A percentile compares a stretch with the other conserved stretches of the same genome.
phyloP scores from a whole-genome alignment of 2,797 vertebrate genomes.

The Triplophysa yarkandensis region DNA sequence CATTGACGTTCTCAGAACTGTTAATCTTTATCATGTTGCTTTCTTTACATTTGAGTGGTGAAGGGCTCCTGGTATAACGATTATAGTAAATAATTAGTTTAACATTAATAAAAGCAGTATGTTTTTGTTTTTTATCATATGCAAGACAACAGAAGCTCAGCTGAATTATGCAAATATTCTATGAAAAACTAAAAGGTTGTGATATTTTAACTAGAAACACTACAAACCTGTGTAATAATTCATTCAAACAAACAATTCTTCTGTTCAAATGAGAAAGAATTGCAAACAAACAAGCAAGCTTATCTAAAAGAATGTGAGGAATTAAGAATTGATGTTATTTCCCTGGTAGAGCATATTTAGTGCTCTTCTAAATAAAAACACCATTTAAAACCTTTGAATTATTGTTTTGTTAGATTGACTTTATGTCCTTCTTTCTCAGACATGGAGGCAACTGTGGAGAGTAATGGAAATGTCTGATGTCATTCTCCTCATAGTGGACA shows the following conservation, averaged over 20 bases:
- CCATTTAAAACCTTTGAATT: not conserved
- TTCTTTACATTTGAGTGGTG: not conserved
- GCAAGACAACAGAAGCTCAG: not conserved
- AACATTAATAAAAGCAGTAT: not conserved
- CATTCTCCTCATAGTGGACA: conserved; percentile 88
- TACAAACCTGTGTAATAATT: too few species aligned
- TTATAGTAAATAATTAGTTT: not conserved
- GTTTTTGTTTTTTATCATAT: not conserved
- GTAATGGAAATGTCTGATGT: conserved; percentile 95
- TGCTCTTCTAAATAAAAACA: not conserved
- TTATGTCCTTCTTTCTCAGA: conserved; percentile 69
- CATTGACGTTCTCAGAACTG: not conserved
- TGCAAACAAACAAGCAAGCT: not conserved
- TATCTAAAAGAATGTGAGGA: conserved; percentile 15
- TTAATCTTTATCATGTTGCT: not conserved
- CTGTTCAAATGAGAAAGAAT: not conserved
- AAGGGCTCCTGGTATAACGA: too few species aligned
- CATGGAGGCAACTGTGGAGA: conserved; percentile 93
- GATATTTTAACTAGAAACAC: too few species aligned
- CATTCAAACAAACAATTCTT: not conserved
- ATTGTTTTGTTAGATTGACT: not conserved
- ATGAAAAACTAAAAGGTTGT: too few species aligned
- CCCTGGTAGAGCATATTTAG: not conserved
- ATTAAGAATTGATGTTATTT: not conserved
- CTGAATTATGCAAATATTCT: not conserved